phyloP scores from a whole-genome alignment of 1,140 invertebrate genomes.

The Drosophila simulans region DNA sequence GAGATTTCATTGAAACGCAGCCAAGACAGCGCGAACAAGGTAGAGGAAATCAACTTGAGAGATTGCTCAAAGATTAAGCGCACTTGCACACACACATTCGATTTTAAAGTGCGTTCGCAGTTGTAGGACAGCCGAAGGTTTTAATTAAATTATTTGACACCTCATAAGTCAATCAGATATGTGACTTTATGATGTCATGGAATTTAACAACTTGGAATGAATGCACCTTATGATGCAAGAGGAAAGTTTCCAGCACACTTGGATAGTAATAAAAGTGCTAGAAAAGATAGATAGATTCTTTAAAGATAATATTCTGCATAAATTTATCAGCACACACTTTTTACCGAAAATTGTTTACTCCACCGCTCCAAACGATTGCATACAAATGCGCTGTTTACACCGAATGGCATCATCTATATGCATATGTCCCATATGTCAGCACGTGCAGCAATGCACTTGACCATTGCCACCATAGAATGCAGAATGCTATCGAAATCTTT shows the following conservation, averaged over 20 bases:
- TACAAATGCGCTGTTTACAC: conserved; percentile 50
- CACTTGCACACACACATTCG: conserved; percentile 18
- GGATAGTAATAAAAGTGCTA: no score
- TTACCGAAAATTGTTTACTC: conserved; percentile 14
- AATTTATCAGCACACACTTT: no score
- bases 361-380: conserved; percentile 20
- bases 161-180: conserved; percentile 6
- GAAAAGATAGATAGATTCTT: no score
- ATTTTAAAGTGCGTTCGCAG: conserved; percentile 19
- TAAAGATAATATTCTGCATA: no score
- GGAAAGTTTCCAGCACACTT: no score
- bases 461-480: conserved; percentile 11
- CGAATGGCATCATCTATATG: conserved; percentile 3
- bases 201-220: no score
- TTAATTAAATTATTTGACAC: conserved; percentile 22
- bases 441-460: conserved; percentile 50
- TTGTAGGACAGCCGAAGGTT: conserved; percentile 31
- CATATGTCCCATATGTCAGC: conserved; percentile 26
- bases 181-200: neutral
- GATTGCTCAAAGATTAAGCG: conserved; percentile 38
- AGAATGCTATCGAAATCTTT: conserved; percentile 1
- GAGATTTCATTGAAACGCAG: conserved; percentile 63
- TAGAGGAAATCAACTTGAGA: conserved; percentile 52
- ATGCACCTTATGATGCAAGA: neutral
- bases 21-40: conserved; percentile 38